These are phyloP conservation scores for Bombus pyrosoma DNA, from an alignment of 1,140 invertebrate species.

Conservation along the genomic window DNA sequence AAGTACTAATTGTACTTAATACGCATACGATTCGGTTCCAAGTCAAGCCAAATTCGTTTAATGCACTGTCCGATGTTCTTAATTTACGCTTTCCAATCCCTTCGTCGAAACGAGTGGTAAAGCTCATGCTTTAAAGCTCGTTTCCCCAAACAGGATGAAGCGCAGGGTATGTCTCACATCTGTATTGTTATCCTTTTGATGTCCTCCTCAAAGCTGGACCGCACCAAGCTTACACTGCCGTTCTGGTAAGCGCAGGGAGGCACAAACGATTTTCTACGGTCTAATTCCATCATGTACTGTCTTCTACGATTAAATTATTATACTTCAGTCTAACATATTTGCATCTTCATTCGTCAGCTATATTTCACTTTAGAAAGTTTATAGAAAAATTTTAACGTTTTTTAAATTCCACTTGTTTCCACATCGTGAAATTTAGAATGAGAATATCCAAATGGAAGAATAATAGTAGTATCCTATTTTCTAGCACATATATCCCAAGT, in stretches of 20 bases:
- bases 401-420: background rate
- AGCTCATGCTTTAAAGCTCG: slow-evolving; percentile 60
- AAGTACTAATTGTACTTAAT: background rate
- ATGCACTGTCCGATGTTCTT: slow-evolving; percentile 22
- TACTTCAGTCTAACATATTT: background rate
- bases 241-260: slow-evolving; percentile 61
- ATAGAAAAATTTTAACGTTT: background rate
- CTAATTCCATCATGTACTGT: background rate
- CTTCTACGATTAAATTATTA: background rate
- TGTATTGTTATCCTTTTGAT: slow-evolving; percentile 74
- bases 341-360: background rate
- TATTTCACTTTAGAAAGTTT: background rate
- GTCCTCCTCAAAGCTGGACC: slow-evolving; percentile 70
- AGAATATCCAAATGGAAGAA: background rate
- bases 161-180: slow-evolving; percentile 55
- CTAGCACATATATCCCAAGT: background rate
- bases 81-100: slow-evolving; percentile 56
- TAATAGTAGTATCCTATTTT: background rate
- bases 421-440: background rate
- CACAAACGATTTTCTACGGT: slow-evolving; percentile 57
- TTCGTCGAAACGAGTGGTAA: slow-evolving; percentile 18
- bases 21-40: background rate
- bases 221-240: slow-evolving; percentile 65
- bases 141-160: slow-evolving; percentile 59
- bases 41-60: background rate